Percentiles rank a stretch among this genome's conserved stretches.
Conservation (phyloP, 1,140 invertebrate species). For the Temnothorax curvispinosus region DNA sequence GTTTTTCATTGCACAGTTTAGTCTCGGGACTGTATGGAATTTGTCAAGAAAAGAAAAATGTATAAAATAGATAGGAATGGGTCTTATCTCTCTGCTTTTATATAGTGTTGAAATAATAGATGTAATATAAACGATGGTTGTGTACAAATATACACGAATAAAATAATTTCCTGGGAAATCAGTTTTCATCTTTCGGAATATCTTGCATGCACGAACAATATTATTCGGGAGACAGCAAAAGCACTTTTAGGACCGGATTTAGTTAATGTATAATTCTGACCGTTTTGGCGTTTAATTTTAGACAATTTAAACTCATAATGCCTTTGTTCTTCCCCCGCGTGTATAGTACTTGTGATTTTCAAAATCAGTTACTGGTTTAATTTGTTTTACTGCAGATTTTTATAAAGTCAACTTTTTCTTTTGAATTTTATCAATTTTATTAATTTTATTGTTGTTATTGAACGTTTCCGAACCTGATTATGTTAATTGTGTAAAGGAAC, state of each 20-base stretch:
- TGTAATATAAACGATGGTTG: neutral
- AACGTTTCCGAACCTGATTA: neutral
- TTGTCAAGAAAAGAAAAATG: neutral
- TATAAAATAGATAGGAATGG: neutral
- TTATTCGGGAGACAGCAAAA: neutral
- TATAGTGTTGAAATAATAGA: neutral
- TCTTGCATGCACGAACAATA: neutral
- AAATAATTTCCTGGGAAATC: neutral
- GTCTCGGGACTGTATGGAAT: neutral
- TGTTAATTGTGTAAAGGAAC: neutral
- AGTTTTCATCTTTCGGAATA: neutral
- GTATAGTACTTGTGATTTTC: neutral
- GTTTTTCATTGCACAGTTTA: neutral
- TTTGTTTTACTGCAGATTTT: neutral
- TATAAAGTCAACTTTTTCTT: slow-evolving; percentile 7
- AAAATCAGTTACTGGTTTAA: neutral
- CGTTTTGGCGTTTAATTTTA: slow-evolving; percentile 15
- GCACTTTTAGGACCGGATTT: slow-evolving; percentile 12
- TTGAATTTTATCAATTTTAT: neutral
- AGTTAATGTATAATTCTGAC: slow-evolving; percentile 8
- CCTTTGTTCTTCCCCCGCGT: neutral
- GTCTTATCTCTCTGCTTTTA: neutral
- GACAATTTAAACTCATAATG: slow-evolving; percentile 29
- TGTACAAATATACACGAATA: neutral
- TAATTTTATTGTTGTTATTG: neutral